Base-by-base conservation (phyloP, 37 sponge, comb jelly and placozoan genomes). In the Spongilla lacustris region DNA sequence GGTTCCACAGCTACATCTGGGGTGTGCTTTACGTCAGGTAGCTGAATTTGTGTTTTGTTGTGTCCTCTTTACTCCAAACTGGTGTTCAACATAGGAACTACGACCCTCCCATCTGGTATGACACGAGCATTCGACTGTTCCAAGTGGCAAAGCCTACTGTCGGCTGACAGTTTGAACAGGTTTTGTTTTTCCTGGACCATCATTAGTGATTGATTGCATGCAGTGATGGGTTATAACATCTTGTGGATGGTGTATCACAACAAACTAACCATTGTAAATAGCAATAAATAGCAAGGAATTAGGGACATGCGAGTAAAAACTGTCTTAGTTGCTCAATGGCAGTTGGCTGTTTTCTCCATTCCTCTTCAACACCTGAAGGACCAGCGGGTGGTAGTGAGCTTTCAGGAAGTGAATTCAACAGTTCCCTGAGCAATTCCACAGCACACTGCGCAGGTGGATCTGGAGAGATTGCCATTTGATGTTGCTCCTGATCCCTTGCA, bases 1-100 rank as follows among this genome's bases (percentile, higher is more conserved):
- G 98, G 98, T 96, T 98, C 83, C 91, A 96, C 67, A 92, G 92
- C 0, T 98, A 98, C 84, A 92, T 98, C 46, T 98, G 98, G 98
- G 98, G 98, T 3, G 85, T 98, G 72, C 77, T 98, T 17, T 98
- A 91, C 86, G 88, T 95, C 70, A 93, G 96, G 97, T 95, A 87
- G 24, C 41, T 41, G 41, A 41, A 41, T 6, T 41, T 41, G 41
- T 6, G 81, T 25, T 17, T 37, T 17, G 36, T 87, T 30, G 37
- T 27, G 79, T 32, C 1, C 22, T 2, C 13, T 12, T 78, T 30
- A 17, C 14, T 58, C 6, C 41, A 41, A 9, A 8, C 66, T 34
- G 27, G 30, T 85, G 33, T 79, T 10, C 67, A n/a, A 19, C 37
- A 22, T 76, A 97, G 98, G 91, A 98, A 96, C 67, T 88, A 71